Base-by-base conservation (phyloP, 1,140 invertebrate genomes). In the Lerema accius region DNA sequence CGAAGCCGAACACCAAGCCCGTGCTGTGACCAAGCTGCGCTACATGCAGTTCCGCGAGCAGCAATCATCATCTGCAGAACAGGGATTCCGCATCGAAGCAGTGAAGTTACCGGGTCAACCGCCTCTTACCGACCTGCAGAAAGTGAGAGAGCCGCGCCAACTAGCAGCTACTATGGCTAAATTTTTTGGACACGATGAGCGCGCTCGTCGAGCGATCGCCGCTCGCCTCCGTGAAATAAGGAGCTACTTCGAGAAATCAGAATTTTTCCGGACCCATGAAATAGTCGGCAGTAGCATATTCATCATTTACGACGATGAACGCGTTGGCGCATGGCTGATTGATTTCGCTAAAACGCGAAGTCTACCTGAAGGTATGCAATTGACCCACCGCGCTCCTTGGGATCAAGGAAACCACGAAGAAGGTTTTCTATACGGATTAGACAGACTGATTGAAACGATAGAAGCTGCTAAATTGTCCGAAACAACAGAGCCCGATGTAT, bases 1-100 rank as follows among this genome's bases (percentile, higher is more conserved):
- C 1, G 84, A 92, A 55, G 94, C 96, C 43, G 98, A 99, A 87
- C 94, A 96, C 71, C 89, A 92, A 28, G 84, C 92, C 0, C 92
- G 94, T 63, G 97, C 96, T 1, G 96, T 99, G 4, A 98, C 97
- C 0, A 99, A 99, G 91, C 91, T 98, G 61, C 93, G 97, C 10
- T 99, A 99, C 89, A 98, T 98, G 97, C 95, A 97, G 80, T 99
- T 99, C 90, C 92, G 98, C 32, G 98, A 99, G 89, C 92, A 96
- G 62, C 95, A 98, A 76, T 98, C 97, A 64, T 99, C 98, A 1
- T 97, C 97, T 0, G 96, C 96, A 32, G 95, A 95, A 48, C 95
- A 98, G 68, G 98, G 98, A 0, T 99, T 99, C 83, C 92, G 98
- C 65, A 98, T 99, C 66, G 98, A 99, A 91, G 98, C 97, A 14